These are phyloP conservation scores for Xiphorhynchus elegans DNA, from an alignment of 2,113 vertebrate species.

Conservation along the genomic window DNA sequence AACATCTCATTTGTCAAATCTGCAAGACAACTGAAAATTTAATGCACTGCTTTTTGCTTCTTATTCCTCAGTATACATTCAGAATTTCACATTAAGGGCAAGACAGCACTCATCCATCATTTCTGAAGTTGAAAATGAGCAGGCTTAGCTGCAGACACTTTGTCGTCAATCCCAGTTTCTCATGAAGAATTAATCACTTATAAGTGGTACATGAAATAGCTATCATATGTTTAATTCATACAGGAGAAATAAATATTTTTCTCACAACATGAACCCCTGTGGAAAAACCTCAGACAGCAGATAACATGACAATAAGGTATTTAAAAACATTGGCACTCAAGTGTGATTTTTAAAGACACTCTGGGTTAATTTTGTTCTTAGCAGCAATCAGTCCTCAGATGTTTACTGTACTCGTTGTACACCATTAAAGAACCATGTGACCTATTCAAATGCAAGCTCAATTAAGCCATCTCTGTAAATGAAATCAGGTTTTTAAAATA, in stretches of 20 bases:
- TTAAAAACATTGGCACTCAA: background rate
- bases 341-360: conserved; percentile 28
- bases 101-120: background rate
- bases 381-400: conserved; percentile 29
- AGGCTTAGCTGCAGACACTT: background rate
- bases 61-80: conserved; percentile 1
- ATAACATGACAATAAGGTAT: background rate
- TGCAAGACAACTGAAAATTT: background rate
- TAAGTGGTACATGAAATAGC: conserved; percentile 12
- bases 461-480: conserved; percentile 24
- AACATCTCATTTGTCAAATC: background rate
- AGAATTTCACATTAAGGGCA: background rate
- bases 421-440: conserved; percentile 33
- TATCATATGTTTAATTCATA: conserved; percentile 50
- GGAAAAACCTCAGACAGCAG: background rate
- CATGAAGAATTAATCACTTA: conserved; percentile 49
- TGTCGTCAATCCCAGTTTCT: background rate
- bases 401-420: conserved; percentile 25
- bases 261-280: background rate
- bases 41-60: background rate
- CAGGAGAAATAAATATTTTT: conserved; percentile 17
- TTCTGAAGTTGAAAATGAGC: background rate
- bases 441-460: conserved; percentile 3
- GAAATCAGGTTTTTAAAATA: conserved; percentile 18
- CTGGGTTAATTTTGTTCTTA: conserved; percentile 9